These are phyloP conservation scores for Sminthopsis crassicaudata DNA, from an alignment of 2,113 vertebrate genomes.

Conservation along the genomic window DNA sequence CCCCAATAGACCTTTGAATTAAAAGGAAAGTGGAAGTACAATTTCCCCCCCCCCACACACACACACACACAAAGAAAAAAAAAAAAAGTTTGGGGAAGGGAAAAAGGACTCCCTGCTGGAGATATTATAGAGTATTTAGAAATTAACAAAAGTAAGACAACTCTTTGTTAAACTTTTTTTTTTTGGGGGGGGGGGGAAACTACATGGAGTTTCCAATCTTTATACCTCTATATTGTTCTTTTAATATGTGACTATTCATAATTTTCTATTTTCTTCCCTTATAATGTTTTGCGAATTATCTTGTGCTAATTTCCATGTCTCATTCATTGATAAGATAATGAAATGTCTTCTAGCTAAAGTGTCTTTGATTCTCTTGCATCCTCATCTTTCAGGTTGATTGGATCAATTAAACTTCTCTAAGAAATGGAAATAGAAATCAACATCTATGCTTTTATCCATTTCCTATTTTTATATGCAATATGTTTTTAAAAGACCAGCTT, in stretches of 20 bases:
- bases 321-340: neutral
- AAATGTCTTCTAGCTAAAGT: neutral
- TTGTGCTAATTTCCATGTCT: neutral
- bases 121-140: slow-evolving; percentile 14
- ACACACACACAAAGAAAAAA: too few species aligned
- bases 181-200: neutral
- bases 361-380: neutral
- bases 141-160: slow-evolving; percentile 9
- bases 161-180: slow-evolving; percentile 1
- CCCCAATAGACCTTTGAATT: neutral
- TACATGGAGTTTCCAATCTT: neutral
- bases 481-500: neutral
- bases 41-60: too few species aligned
- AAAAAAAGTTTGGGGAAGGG: neutral
- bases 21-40: neutral
- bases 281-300: neutral
- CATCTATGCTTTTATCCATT: neutral
- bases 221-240: neutral
- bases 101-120: neutral
- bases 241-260: neutral
- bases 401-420: neutral
- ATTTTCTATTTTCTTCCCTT: neutral
- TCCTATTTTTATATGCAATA: neutral
- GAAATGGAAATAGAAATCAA: neutral
- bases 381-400: neutral